These are phyloP conservation scores for Drosophila suzukii DNA, from an alignment of 1,140 invertebrate genomes.

Conservation along the genomic window DNA sequence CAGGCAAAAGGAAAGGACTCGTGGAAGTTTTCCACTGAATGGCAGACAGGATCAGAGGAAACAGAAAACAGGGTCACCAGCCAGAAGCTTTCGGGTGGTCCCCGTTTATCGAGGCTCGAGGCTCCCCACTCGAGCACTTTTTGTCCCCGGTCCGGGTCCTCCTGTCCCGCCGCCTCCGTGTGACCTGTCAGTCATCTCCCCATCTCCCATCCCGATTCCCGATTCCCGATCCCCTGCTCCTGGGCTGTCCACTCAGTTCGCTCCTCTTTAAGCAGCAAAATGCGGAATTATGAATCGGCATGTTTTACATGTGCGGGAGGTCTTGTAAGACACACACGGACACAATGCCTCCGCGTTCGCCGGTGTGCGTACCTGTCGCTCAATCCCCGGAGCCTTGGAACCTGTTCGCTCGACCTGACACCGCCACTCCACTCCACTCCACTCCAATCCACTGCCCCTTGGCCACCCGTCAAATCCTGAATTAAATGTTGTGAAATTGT, in stretches of 20 bases:
- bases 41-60: neutral
- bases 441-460: neutral
- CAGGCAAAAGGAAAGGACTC: too few relatives aligned
- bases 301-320: slow-evolving; percentile 84
- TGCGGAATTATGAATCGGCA: slow-evolving; percentile 84
- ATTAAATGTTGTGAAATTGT: slow-evolving; percentile 84
- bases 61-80: neutral
- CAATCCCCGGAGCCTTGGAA: slow-evolving; percentile 52
- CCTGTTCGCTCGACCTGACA: slow-evolving; percentile 43
- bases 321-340: slow-evolving; percentile 64
- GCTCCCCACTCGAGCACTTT: slow-evolving; percentile 4
- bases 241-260: slow-evolving; percentile 33
- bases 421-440: neutral
- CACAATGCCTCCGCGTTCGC: slow-evolving; percentile 3
- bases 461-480: slow-evolving; percentile 66
- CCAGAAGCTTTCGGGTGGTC: slow-evolving; percentile 30
- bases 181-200: slow-evolving; percentile 60
- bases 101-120: slow-evolving; percentile 11
- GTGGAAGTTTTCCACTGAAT: neutral
- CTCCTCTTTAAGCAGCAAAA: slow-evolving; percentile 67
- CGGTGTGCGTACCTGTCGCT: slow-evolving; percentile 69
- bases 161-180: neutral
- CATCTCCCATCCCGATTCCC: neutral
- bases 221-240: slow-evolving; percentile 27
- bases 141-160: slow-evolving; percentile 6